A percentile compares a stretch with the other conserved stretches of the same genome.
These are phyloP conservation scores for Zoanthus sociatus DNA, from an alignment of 92 coral and sea anemone species.

Conservation along the genomic window DNA sequence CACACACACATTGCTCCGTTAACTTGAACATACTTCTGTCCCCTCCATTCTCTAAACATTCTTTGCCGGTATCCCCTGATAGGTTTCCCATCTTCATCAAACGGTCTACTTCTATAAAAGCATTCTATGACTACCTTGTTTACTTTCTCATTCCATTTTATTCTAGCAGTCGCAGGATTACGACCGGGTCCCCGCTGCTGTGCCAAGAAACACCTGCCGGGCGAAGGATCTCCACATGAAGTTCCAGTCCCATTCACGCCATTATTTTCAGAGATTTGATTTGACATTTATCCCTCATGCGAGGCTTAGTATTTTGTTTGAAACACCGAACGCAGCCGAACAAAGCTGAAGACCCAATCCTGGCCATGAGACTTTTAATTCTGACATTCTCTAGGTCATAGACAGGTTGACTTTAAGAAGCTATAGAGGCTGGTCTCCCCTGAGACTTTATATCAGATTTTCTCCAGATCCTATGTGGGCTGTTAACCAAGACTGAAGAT, in stretches of 20 bases:
- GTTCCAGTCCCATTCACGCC: too few species aligned
- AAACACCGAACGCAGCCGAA: neutral
- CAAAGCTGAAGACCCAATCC: slow-evolving; percentile 1
- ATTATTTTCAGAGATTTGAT: too few species aligned
- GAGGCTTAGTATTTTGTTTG: neutral
- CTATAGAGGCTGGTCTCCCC: neutral
- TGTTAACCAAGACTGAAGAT: neutral
- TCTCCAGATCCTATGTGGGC: neutral
- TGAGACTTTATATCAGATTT: neutral
- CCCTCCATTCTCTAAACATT: neutral
- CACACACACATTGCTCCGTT: too few species aligned
- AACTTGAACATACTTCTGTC: neutral
- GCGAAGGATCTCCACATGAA: too few species aligned
- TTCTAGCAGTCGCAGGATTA: neutral
- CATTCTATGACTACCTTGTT: too few species aligned
- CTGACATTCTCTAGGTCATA: neutral
- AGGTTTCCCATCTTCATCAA: slow-evolving; percentile 4
- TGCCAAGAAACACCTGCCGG: neutral
- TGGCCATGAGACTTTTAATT: neutral
- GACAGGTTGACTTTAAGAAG: slow-evolving; percentile 20
- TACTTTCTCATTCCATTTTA: neutral
- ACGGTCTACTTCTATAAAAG: neutral
- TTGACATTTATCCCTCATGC: too few species aligned
- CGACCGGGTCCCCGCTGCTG: neutral
- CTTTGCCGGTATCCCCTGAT: neutral